Percentiles rank a stretch among this genome's conserved stretches.
Conservation (phyloP, 1,140 invertebrate genomes). For the Diabrotica undecimpunctata region DNA sequence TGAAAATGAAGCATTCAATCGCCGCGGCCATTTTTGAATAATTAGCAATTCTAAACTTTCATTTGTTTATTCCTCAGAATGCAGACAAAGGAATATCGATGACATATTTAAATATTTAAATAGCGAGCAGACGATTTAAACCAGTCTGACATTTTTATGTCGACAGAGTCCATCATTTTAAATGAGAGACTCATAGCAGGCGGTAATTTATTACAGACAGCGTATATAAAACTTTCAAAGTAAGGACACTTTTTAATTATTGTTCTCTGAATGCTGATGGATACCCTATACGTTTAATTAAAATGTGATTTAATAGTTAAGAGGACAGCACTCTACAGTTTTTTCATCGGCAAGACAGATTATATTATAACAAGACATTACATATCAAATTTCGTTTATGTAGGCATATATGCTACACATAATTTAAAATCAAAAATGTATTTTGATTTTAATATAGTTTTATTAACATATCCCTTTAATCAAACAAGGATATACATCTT, state of each 20-base stretch:
- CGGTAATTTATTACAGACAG: neutral
- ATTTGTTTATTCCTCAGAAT: slow-evolving; percentile 37
- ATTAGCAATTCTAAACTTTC: slow-evolving; percentile 43
- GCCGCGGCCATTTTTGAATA: slow-evolving; percentile 37
- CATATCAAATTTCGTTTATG: no score
- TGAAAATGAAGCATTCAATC: slow-evolving; percentile 12
- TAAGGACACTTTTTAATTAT: slow-evolving; percentile 1
- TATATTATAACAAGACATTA: no score
- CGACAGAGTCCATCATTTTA: slow-evolving; percentile 22
- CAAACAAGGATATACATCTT: no score
- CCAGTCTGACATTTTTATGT: slow-evolving; percentile 25
- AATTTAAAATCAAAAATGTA: no score
- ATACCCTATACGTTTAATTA: neutral
- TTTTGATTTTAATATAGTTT: no score
- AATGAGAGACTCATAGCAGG: slow-evolving; percentile 1
- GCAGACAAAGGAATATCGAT: slow-evolving; percentile 41
- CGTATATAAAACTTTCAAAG: neutral
- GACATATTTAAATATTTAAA: slow-evolving; percentile 44
- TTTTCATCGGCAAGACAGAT: no score
- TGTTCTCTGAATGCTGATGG: neutral
- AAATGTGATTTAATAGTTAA: no score
- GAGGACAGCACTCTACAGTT: no score
- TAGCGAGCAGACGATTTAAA: slow-evolving; percentile 30
- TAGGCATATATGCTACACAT: no score
- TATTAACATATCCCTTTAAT: no score